Conservation (phyloP, 2,113 vertebrate genomes). For the Phoenicopterus ruber region DNA sequence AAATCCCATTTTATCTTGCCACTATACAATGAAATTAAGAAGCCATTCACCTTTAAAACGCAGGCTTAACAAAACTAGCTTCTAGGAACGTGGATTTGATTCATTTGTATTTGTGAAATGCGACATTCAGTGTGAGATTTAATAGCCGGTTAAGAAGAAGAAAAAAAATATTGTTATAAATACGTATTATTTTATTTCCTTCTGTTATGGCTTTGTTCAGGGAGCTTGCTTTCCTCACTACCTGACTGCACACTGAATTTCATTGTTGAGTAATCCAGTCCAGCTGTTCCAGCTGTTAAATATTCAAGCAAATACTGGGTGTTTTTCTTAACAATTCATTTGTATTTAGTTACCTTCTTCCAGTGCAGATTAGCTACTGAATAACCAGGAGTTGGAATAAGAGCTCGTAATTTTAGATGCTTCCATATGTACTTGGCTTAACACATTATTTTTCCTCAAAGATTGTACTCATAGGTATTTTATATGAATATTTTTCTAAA, state of each 20-base stretch:
- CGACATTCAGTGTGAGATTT: neutral
- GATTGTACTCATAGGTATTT: constrained; percentile 22
- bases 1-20: neutral
- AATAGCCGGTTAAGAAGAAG: neutral
- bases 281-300: constrained; percentile 61
- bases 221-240: neutral
- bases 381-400: constrained; percentile 41
- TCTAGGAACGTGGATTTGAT: neutral
- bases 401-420: constrained; percentile 52
- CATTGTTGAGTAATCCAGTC: constrained; percentile 53
- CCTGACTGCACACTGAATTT: constrained; percentile 32
- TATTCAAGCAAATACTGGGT: constrained; percentile 49
- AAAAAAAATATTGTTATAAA: neutral
- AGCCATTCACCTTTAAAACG: neutral
- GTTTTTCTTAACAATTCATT: constrained; percentile 62
- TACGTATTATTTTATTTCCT: constrained; percentile 14
- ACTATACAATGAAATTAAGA: constrained; percentile 11
- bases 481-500: constrained; percentile 32
- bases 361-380: constrained; percentile 58
- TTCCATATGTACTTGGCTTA: constrained; percentile 52
- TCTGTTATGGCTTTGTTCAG: constrained; percentile 11
- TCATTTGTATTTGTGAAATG: neutral
- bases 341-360: constrained; percentile 57
- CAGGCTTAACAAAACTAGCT: neutral
- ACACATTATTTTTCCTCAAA: constrained; percentile 29